Percentiles rank a stretch among this genome's conserved stretches.
Evolutionary conservation across 2,888 invertebrate species (phyloP).

Genomic region (Mechanitis mazaeus): DNA sequence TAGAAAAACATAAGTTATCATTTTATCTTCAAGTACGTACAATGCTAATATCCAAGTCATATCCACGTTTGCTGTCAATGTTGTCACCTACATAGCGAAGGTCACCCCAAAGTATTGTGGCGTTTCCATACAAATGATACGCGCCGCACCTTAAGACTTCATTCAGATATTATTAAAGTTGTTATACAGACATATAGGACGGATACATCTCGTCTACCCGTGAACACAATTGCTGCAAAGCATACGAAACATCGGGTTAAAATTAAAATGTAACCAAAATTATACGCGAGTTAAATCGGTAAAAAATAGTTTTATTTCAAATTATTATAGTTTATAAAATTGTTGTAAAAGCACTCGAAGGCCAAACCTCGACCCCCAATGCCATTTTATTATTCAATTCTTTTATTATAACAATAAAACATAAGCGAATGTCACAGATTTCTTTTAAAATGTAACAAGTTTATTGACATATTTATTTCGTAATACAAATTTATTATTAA

Average conservation of each 20-base stretch:
- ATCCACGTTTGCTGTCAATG: constrained; percentile 23
- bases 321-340: constrained; percentile 46
- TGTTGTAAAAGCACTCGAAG: constrained; percentile 41
- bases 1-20: constrained; percentile 17
- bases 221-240: too few relatives aligned
- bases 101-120: constrained; percentile 34
- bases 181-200: constrained; percentile 30
- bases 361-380: constrained; percentile 31
- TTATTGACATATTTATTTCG: too few relatives aligned
- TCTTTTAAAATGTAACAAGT: too few relatives aligned
- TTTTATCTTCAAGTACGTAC: constrained; percentile 18
- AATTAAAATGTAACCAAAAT: too few relatives aligned
- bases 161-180: constrained; percentile 36
- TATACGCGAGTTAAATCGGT: too few relatives aligned
- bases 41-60: constrained; percentile 13
- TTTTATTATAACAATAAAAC: neutral
- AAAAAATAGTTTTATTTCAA: too few relatives aligned
- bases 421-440: too few relatives aligned
- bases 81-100: constrained; percentile 58
- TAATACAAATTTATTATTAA: too few relatives aligned
- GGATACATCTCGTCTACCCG: too few relatives aligned
- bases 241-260: too few relatives aligned
- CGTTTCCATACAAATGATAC: constrained; percentile 33
- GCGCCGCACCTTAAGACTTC: constrained; percentile 45
- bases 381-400: constrained; percentile 6